phyloP scores from a whole-genome alignment of 2,888 invertebrate species.

The Brachynemurus nebulosus region DNA sequence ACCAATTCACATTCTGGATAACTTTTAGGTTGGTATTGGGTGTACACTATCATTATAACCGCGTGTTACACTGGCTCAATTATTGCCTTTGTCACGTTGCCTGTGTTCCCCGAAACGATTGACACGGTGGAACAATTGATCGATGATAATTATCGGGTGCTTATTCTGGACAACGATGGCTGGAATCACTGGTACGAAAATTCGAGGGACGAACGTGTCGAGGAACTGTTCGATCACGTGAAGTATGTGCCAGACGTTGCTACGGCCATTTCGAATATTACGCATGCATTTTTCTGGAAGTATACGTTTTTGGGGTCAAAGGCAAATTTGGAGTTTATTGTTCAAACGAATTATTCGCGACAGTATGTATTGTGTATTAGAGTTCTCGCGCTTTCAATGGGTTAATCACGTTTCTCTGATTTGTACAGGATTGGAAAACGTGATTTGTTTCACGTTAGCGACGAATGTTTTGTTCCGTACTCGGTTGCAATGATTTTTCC shows the following conservation, averaged over 20 bases:
- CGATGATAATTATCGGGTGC: constrained; percentile 48
- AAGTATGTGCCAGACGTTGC: constrained; percentile 52
- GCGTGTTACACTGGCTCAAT: constrained; percentile 75
- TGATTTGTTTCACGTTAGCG: constrained; percentile 53
- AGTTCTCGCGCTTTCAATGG: background rate
- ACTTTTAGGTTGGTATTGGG: constrained; percentile 59
- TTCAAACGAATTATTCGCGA: constrained; percentile 54
- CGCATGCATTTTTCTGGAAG: constrained; percentile 62
- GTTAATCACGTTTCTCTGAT: background rate
- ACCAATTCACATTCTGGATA: background rate
- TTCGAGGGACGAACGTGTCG: constrained; percentile 47
- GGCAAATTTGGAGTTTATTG: constrained; percentile 55
- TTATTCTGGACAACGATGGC: constrained; percentile 48
- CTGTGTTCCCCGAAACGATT: constrained; percentile 58
- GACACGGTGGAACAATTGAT: constrained; percentile 54
- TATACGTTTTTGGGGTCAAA: constrained; percentile 64
- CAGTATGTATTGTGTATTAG: constrained; percentile 30
- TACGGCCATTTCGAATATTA: constrained; percentile 57
- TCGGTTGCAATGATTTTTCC: constrained; percentile 52
- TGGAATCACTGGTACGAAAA: constrained; percentile 63
- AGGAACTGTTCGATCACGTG: constrained; percentile 46
- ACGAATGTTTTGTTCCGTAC: constrained; percentile 61
- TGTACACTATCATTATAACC: constrained; percentile 74
- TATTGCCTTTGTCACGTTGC: constrained; percentile 69
- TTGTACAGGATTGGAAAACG: constrained; percentile 32